Evolutionary conservation across 1,140 invertebrate species (phyloP).

Genomic region (Pogonus chalceus): DNA sequence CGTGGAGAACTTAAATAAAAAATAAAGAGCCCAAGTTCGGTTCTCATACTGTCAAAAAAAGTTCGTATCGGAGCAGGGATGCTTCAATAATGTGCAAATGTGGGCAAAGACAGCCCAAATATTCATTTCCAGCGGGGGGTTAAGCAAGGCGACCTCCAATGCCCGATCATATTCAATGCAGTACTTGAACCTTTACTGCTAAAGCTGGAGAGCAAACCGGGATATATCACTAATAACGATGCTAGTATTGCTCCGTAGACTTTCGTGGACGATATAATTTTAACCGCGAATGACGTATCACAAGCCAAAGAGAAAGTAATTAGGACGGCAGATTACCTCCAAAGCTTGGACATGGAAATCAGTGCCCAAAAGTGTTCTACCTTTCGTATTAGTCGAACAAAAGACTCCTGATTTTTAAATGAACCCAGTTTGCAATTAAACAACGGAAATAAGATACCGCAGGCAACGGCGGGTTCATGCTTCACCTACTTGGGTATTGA

Average conservation of each 20-base stretch:
- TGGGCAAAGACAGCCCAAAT: constrained; percentile 24
- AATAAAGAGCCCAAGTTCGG: constrained; percentile 13
- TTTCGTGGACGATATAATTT: too few relatives aligned
- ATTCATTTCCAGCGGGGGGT: constrained; percentile 28
- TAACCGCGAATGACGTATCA: too few relatives aligned
- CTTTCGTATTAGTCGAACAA: constrained; percentile 15
- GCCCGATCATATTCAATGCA: too few relatives aligned
- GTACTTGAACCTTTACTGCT: too few relatives aligned
- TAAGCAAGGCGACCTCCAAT: constrained; percentile 17
- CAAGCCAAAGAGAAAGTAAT: constrained; percentile 10
- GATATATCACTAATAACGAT: too few relatives aligned
- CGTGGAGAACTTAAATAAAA: too few relatives aligned
- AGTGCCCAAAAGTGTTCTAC: constrained; percentile 19
- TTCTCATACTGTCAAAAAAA: constrained; percentile 20
- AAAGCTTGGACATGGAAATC: constrained; percentile 11
- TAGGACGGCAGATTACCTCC: constrained; percentile 22
- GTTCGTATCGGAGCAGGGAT: too few relatives aligned
- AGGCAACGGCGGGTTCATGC: constrained; percentile 8
- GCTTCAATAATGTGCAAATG: too few relatives aligned
- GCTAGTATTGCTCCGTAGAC: too few relatives aligned
- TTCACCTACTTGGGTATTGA: constrained; percentile 19
- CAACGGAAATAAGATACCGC: constrained; percentile 13
- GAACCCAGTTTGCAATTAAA: constrained; percentile 16
- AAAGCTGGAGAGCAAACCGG: too few relatives aligned
- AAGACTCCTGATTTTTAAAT: too few relatives aligned